Evolutionary conservation across 1,140 invertebrate species (phyloP), one percentile per base, ranked within the genome.

Genomic region (Anastrepha ludens): DNA sequence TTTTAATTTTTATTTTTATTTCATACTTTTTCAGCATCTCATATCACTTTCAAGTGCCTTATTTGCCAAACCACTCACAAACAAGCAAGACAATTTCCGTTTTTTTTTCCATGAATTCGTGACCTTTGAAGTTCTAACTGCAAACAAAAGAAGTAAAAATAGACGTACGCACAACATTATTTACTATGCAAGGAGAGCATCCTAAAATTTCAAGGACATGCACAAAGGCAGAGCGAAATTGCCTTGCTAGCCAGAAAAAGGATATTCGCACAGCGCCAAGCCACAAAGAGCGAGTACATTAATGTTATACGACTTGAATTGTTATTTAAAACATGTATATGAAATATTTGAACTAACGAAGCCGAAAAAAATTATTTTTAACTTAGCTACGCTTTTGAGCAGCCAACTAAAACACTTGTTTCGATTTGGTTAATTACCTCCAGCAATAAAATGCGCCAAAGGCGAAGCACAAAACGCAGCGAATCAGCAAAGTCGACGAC

Each of bases 161-260:
- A 67, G 6, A 67, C 29, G 29, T 67, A 67, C 64, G 29, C 64
- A 67, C 64, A 67, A 20, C 3, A 7, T 29, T 7, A 67, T 39
- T 67, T 67, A 67, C n/a, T 9, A 29, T 5, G 7, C n/a, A 39
- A 39, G 29, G 3, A 67, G 17, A 50, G 20, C 74, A 81, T 81
- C 74, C 47, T n/a, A 81, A 20, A 20, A 20, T 55, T 81, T 81
- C 74, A 81, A 81, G 74, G 74, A 81, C 74, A 81, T n/a, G 20
- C 7, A n/a, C 74, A 81, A 81, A 81, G 41, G 39, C 67, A 74
- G 17, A 55, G 47, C 74, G 50, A 55, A 81, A 81, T 55, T 55
- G 44, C 17, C 74, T 50, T n/a, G 67, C 15, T 47, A 44, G 39
- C 39, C 47, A 17, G 50, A 55, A 81, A 81, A 20, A 13, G 0